Base-by-base conservation (phyloP, 2,797 vertebrate species). In the Fistularia tabacaria region DNA sequence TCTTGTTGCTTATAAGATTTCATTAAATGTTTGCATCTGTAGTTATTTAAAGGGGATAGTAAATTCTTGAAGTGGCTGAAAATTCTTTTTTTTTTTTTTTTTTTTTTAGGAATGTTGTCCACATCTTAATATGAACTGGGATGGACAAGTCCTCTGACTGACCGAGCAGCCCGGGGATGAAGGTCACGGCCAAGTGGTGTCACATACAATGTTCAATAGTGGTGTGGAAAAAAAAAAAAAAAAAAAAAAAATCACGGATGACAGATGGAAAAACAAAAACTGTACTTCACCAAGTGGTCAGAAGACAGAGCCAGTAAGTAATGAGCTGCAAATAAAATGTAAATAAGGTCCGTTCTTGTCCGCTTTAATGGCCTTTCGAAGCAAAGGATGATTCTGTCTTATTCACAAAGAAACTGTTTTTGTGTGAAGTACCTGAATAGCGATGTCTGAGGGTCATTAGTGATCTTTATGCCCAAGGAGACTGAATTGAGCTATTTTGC, bases 401-500 rank as follows among this genome's bases (percentile, higher is more conserved):
- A 71, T 69, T 57, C 57, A 62, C 5, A 64, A 53, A 49, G 59
- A 61, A 77, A 71, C 15, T 15, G 41, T 13, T 67, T 71, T 68
- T 72, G 49, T 55, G 57, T 54, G 47, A 54, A 62, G 55, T 37
- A 62, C 13, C 49, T 71, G 62, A 78, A 74, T 66, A 60, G 58
- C 64, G 60, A 38, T 56, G 52, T 66, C 53, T 42, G 25, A 62
- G 25, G 25, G 53, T 79, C 62, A 80, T 77, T 77, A 67, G 54
- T 55, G 60, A 59, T 63, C 15, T 75, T 69, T 66, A 46, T 46
- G 51, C 36, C 6, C 8, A 54, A 42, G 48, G 14, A 60, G 48
- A 44, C 54, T 81, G 62, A 79, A 82, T 74, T 46, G 57, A 62
- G 66, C 48, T 71, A 61, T 76, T 79, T 74, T 54, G 62, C 36